These are phyloP conservation scores for Anthoscopus minutus DNA, from an alignment of 2,113 vertebrate species.

Conservation along the genomic window DNA sequence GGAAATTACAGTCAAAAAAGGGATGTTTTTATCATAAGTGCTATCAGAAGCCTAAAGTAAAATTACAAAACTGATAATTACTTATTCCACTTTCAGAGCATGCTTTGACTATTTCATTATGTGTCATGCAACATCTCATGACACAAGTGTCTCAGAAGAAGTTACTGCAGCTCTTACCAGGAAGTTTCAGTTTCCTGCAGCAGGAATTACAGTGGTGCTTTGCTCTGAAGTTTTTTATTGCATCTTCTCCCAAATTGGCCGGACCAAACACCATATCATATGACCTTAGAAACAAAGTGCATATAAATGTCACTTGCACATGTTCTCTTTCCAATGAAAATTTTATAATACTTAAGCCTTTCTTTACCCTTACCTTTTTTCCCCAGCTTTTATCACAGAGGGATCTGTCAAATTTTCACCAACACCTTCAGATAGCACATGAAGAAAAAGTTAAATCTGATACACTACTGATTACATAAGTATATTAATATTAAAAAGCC, in stretches of 20 bases:
- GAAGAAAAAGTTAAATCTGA: conserved; percentile 19
- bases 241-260: conserved; percentile 94
- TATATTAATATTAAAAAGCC: background rate
- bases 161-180: conserved; percentile 73
- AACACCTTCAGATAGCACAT: conserved; percentile 77
- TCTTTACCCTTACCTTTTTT: conserved; percentile 84
- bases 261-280: conserved; percentile 98
- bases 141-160: background rate
- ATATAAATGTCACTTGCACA: background rate
- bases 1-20: background rate
- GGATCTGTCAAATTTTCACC: conserved; percentile 98
- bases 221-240: conserved; percentile 93
- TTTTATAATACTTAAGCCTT: background rate
- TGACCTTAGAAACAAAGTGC: conserved; percentile 72
- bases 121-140: rapidly evolving
- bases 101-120: background rate
- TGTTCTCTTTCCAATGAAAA: background rate
- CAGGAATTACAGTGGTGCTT: conserved; percentile 98
- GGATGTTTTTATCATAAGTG: background rate
- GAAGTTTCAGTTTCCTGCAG: conserved; percentile 96
- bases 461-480: background rate
- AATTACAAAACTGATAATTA: background rate
- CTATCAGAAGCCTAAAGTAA: background rate
- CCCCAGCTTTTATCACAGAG: conserved; percentile 96
- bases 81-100: background rate